Evolutionary conservation across 2,113 vertebrate species (phyloP).

Genomic region (Aspidoscelis tigris): DNA sequence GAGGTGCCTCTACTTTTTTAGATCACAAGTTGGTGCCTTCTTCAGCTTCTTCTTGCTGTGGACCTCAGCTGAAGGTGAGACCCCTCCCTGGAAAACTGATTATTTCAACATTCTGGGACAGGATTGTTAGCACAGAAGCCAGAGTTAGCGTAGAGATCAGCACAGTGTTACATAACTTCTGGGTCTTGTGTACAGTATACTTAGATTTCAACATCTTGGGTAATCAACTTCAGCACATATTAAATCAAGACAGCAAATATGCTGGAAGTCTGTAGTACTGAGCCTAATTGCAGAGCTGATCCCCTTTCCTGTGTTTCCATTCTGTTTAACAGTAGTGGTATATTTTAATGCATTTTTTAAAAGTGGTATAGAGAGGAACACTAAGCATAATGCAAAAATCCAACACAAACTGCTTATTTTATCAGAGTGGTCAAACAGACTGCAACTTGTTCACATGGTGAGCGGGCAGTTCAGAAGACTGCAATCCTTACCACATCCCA

Average conservation of each 20-base stretch:
- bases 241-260: slow-evolving; percentile 38
- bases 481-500: not conserved
- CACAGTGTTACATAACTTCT: slow-evolving; percentile 32
- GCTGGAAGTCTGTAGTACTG: slow-evolving; percentile 50
- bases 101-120: too few relatives aligned
- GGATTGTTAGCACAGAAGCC: slow-evolving; percentile 32
- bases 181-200: slow-evolving; percentile 44
- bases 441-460: not conserved
- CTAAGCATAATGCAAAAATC: too few relatives aligned
- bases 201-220: slow-evolving; percentile 26
- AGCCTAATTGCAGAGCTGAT: slow-evolving; percentile 34
- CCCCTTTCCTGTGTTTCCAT: not conserved
- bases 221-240: slow-evolving; percentile 40
- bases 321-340: not conserved
- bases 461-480: not conserved
- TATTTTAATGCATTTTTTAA: not conserved
- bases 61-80: too few relatives aligned
- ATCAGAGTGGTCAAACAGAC: not conserved
- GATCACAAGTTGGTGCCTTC: too few relatives aligned
- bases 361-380: not conserved
- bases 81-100: too few relatives aligned
- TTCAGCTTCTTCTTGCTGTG: too few relatives aligned
- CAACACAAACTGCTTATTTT: not conserved
- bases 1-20: too few relatives aligned
- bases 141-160: not conserved